A percentile compares a stretch with the other conserved stretches of the same genome.
Conservation (phyloP, 1,140 invertebrate species). For the Chionoecetes opilio region DNA sequence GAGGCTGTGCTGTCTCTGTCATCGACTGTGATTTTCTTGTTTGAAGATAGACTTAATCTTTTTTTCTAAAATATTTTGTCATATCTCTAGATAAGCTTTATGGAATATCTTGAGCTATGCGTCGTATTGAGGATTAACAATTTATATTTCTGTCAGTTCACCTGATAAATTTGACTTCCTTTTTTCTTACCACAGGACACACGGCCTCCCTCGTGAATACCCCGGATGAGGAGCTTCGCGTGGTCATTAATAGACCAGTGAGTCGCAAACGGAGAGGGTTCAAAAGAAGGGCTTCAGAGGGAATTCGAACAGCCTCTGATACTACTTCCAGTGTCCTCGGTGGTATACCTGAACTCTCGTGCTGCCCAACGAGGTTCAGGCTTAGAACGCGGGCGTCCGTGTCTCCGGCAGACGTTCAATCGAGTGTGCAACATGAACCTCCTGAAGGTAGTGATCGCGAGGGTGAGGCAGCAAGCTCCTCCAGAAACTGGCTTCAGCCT, state of each 20-base stretch:
- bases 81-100: too few species aligned
- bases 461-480: constrained; percentile 32
- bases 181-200: constrained; percentile 35
- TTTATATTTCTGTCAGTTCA: too few species aligned
- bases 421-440: constrained; percentile 50
- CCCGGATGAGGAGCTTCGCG: constrained; percentile 53
- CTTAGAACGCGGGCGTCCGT: constrained; percentile 50
- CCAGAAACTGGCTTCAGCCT: constrained; percentile 53
- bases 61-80: too few species aligned
- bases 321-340: constrained; percentile 7
- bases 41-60: too few species aligned
- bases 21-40: too few species aligned
- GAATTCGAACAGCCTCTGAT: background rate
- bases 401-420: constrained; percentile 63
- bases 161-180: too few species aligned
- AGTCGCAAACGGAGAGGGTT: background rate
- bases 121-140: too few species aligned
- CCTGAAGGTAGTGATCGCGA: constrained; percentile 34
- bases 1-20: too few species aligned
- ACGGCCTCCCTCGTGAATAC: constrained; percentile 54
- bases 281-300: background rate
- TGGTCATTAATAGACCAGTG: constrained; percentile 61
- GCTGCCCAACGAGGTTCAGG: constrained; percentile 63
- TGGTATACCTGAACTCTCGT: constrained; percentile 34
- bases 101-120: too few species aligned